Base-by-base conservation (phyloP, 1,140 invertebrate genomes). In the Radopholus similis region DNA sequence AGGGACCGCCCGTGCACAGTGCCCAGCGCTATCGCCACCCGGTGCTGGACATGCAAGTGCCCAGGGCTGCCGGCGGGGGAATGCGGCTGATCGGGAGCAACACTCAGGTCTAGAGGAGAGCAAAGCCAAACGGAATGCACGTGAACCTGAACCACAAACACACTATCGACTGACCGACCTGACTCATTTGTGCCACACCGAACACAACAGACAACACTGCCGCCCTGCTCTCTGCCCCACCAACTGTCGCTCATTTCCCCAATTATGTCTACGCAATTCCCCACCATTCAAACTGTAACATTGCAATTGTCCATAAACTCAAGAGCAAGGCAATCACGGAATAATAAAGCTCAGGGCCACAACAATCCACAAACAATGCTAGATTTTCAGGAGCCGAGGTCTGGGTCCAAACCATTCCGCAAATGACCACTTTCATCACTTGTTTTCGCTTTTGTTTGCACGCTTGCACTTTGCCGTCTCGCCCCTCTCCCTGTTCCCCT, bases 81-180 rank as follows among this genome's bases (percentile, higher is more conserved):
- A n/a, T 18, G 37, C 21, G 42, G 35, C 49, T 62, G 49, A 62
- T 62, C 49, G 59, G 59, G n/a, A 23, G 34, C 32, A 62, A 62
- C 47, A 62, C 59, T n/a, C n/a, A n/a, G n/a, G n/a, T n/a, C n/a
- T n/a, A n/a, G n/a, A n/a, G n/a, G n/a, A n/a, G n/a, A n/a, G n/a
- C n/a, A n/a, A n/a, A n/a, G n/a, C n/a, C n/a, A n/a, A n/a, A n/a
- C n/a, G n/a, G n/a, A n/a, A n/a, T n/a, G 49, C 59, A 62, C 40
- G 59, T 62, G 42, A 42, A 42, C 26, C 28, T 40, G 40, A 38
- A 37, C 32, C 18, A 37, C 30, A 0, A 5, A 49, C 11, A 2
- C 6, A 51, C 18, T 5, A 51, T 28, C 47, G 47, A 51, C 30
- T 28, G 18, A 23, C 30, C 23, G 8, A 8, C 44, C n/a, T 47